These are phyloP conservation scores for Caradrina clavipalpis DNA, from an alignment of 2,888 invertebrate species.

Conservation along the genomic window DNA sequence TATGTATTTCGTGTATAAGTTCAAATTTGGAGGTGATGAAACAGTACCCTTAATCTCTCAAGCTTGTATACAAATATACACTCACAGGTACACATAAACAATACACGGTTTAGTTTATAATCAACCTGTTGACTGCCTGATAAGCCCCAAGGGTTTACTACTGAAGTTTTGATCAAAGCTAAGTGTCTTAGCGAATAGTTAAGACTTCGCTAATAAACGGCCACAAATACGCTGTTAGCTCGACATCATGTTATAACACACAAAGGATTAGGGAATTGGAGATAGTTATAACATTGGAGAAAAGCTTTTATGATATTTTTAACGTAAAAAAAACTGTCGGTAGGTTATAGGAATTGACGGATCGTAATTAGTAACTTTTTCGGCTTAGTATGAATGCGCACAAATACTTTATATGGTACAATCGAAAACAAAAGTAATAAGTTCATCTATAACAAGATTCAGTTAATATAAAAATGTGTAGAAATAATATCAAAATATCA, in stretches of 20 bases:
- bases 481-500: constrained; percentile 28
- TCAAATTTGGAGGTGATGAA: too few relatives aligned
- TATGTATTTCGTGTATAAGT: too few relatives aligned
- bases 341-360: too few relatives aligned
- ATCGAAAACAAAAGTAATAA: not conserved
- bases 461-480: not conserved
- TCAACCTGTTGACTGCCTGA: constrained; percentile 49
- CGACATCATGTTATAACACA: constrained; percentile 25
- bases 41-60: too few relatives aligned
- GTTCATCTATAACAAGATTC: too few relatives aligned
- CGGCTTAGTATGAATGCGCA: too few relatives aligned
- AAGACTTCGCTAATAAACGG: constrained; percentile 31
- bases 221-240: constrained; percentile 29
- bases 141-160: constrained; percentile 43
- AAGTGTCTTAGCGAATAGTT: constrained; percentile 50
- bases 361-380: too few relatives aligned
- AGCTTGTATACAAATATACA: too few relatives aligned
- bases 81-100: not conserved
- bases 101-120: constrained; percentile 16
- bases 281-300: not conserved
- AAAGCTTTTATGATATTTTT: not conserved
- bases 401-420: not conserved
- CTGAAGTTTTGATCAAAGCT: constrained; percentile 60
- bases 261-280: constrained; percentile 14
- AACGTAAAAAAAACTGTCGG: too few relatives aligned